Percentiles rank a stretch among this genome's conserved stretches.
These are phyloP conservation scores for Neodiprion fabricii DNA, from an alignment of 1,140 invertebrate species.

Conservation along the genomic window DNA sequence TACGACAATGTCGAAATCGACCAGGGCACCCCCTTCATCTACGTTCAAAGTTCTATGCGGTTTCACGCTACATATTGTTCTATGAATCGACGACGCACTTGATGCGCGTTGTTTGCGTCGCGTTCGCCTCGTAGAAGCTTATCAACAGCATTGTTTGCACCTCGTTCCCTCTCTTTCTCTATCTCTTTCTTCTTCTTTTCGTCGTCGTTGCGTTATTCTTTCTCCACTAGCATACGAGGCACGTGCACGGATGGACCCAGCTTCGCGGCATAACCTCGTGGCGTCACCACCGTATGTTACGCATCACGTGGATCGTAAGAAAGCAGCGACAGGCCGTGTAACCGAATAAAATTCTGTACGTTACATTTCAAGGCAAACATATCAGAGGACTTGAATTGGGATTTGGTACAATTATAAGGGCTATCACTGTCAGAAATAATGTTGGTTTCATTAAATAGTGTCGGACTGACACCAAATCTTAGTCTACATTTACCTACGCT, in stretches of 20 bases:
- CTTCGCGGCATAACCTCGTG: not conserved
- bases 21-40: too few relatives aligned
- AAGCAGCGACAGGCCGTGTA: too few relatives aligned
- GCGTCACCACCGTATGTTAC: slow-evolving; percentile 9
- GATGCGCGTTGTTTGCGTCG: not conserved
- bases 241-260: not conserved
- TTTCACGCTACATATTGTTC: not conserved
- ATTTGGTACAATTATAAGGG: too few relatives aligned
- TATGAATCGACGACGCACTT: not conserved
- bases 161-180: not conserved
- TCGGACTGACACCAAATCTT: too few relatives aligned
- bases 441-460: too few relatives aligned
- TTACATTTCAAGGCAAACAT: too few relatives aligned
- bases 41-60: not conserved
- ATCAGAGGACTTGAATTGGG: too few relatives aligned
- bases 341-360: too few relatives aligned
- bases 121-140: not conserved
- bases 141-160: slow-evolving; percentile 27
- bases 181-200: not conserved
- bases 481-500: too few relatives aligned
- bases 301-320: not conserved
- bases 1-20: too few relatives aligned
- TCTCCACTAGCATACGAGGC: not conserved
- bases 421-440: too few relatives aligned
- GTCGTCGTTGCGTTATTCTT: not conserved